A percentile compares a stretch with the other conserved stretches of the same genome.
Evolutionary conservation across 1,140 invertebrate genomes (phyloP).

Genomic region (Epicauta chinensis): DNA sequence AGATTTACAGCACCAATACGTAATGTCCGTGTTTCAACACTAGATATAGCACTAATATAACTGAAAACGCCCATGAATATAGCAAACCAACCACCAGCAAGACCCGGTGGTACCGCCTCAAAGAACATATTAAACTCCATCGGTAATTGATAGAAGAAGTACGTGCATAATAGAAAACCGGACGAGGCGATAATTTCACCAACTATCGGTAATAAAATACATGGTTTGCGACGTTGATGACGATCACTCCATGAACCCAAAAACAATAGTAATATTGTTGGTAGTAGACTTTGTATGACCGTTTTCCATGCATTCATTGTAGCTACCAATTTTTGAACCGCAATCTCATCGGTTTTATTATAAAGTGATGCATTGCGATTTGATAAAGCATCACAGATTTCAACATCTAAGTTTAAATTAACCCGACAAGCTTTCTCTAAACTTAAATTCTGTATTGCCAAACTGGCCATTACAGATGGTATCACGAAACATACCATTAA

Average conservation of each 20-base stretch:
- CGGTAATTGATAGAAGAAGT: slow-evolving; percentile 45
- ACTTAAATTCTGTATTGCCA: slow-evolving; percentile 53
- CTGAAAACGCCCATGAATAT: slow-evolving; percentile 58
- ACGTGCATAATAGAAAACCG: slow-evolving; percentile 33
- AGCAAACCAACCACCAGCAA: slow-evolving; percentile 53
- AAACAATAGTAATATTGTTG: slow-evolving; percentile 50
- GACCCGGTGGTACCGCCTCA: slow-evolving; percentile 50
- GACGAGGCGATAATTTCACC: slow-evolving; percentile 43
- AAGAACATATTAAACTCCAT: slow-evolving; percentile 49
- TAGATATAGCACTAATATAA: slow-evolving; percentile 54
- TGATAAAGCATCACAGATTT: slow-evolving; percentile 53
- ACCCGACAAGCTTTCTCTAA: slow-evolving; percentile 59
- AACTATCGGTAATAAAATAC: slow-evolving; percentile 48
- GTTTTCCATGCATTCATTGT: slow-evolving; percentile 53
- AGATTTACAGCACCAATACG: slow-evolving; percentile 49
- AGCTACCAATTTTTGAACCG: slow-evolving; percentile 50
- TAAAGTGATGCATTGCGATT: slow-evolving; percentile 43
- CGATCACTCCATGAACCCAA: slow-evolving; percentile 57
- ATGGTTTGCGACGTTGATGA: slow-evolving; percentile 52
- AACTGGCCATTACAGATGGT: slow-evolving; percentile 45
- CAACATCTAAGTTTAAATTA: slow-evolving; percentile 49
- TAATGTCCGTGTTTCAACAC: slow-evolving; percentile 52
- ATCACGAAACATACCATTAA: slow-evolving; percentile 48
- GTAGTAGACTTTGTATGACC: slow-evolving; percentile 50
- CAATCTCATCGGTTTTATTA: slow-evolving; percentile 46